A percentile compares a stretch with the other conserved stretches of the same genome.
Conservation (phyloP, 1,140 invertebrate genomes). For the Drosophila watanabei region DNA sequence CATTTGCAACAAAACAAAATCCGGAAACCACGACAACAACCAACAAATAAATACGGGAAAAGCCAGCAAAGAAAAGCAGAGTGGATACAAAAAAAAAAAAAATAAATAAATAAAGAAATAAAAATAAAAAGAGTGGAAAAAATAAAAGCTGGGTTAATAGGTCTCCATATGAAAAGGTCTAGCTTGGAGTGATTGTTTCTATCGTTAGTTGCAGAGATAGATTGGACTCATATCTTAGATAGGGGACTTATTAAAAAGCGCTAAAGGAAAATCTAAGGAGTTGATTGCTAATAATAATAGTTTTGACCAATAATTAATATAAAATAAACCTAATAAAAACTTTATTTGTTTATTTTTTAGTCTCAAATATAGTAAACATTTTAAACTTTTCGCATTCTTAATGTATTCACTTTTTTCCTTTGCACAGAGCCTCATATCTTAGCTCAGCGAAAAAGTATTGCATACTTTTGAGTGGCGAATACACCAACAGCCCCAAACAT, state of each 20-base stretch:
- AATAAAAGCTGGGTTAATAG: constrained; percentile 48
- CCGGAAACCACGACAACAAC: constrained; percentile 65
- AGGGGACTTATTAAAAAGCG: neutral
- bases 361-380: neutral
- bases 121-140: neutral
- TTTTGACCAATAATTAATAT: neutral
- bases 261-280: neutral
- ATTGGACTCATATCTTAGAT: neutral
- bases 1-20: constrained; percentile 64
- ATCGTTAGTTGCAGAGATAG: constrained; percentile 17
- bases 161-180: constrained; percentile 40
- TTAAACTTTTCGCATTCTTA: neutral
- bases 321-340: neutral
- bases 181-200: constrained; percentile 30
- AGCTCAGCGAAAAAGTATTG: constrained; percentile 14
- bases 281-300: neutral
- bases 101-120: neutral
- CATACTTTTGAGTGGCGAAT: neutral
- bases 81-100: constrained; percentile 1
- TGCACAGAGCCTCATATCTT: neutral
- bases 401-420: neutral
- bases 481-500: neutral
- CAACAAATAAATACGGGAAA: constrained; percentile 54
- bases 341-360: neutral
- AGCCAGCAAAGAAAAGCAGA: constrained; percentile 5